Evolutionary conservation across 2,888 invertebrate species (phyloP).

Genomic region (Lithophane socia): DNA sequence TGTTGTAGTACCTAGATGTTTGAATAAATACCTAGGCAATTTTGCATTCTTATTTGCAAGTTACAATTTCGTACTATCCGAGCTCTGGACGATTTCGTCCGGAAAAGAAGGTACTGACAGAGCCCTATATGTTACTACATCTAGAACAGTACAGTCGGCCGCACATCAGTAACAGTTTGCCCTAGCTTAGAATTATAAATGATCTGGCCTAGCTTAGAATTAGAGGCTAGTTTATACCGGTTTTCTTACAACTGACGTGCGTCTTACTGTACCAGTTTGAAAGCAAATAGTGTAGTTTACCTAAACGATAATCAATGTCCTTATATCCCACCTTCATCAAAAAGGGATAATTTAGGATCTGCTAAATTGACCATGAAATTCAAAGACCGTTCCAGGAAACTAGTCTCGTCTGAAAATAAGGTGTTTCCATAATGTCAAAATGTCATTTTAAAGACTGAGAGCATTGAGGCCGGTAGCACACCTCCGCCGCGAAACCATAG

Average conservation of each 20-base stretch:
- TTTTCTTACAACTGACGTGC: background rate
- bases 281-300: background rate
- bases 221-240: background rate
- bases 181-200: background rate
- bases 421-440: background rate
- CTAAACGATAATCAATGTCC: background rate
- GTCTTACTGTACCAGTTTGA: background rate
- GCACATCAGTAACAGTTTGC: too few relatives aligned
- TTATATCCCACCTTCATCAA: conserved; percentile 24
- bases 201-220: background rate
- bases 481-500: too few relatives aligned
- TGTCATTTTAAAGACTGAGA: background rate
- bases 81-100: background rate
- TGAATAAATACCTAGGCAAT: background rate
- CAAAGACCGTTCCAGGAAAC: conserved; percentile 1
- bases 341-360: conserved; percentile 28
- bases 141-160: background rate
- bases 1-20: background rate
- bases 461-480: too few relatives aligned
- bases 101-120: background rate
- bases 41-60: background rate
- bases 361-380: conserved; percentile 20
- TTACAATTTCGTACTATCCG: background rate
- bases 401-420: background rate
- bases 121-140: too few relatives aligned